phyloP scores from a whole-genome alignment of 2,797 vertebrate genomes.

The Dendrocincla tyrannina region DNA sequence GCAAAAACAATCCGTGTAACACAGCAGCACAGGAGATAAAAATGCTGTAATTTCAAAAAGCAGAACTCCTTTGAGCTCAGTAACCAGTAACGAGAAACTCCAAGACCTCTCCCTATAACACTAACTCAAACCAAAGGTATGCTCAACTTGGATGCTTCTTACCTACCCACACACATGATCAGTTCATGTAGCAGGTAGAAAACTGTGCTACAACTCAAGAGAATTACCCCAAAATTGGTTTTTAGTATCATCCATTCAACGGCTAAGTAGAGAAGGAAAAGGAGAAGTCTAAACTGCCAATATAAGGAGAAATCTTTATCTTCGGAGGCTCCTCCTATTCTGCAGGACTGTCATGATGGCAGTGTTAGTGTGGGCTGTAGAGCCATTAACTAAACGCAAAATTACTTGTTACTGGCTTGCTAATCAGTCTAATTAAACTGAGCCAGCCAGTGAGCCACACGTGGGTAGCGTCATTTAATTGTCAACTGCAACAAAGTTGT shows the following conservation, averaged over 20 bases:
- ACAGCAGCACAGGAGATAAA: neutral
- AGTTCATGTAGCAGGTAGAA: neutral
- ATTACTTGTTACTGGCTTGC: neutral
- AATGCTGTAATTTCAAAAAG: neutral
- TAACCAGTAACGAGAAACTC: neutral
- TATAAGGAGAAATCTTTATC: neutral
- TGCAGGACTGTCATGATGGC: neutral
- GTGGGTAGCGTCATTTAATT: neutral
- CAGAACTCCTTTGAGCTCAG: neutral
- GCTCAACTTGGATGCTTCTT: neutral
- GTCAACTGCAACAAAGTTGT: neutral
- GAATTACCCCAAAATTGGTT: neutral
- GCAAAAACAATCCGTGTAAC: neutral
- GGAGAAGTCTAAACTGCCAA: neutral
- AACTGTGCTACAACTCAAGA: neutral
- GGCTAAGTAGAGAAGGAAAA: neutral
- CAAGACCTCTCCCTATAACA: neutral
- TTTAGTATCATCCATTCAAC: neutral
- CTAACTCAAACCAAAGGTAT: neutral
- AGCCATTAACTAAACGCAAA: neutral
- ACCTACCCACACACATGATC: neutral
- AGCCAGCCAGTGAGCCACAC: neutral
- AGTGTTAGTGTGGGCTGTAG: neutral
- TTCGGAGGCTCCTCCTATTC: neutral
- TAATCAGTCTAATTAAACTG: neutral